Percentiles rank a stretch among this genome's conserved stretches.
These are phyloP conservation scores for Melanaphis sacchari DNA, from an alignment of 1,140 invertebrate species.

Conservation along the genomic window DNA sequence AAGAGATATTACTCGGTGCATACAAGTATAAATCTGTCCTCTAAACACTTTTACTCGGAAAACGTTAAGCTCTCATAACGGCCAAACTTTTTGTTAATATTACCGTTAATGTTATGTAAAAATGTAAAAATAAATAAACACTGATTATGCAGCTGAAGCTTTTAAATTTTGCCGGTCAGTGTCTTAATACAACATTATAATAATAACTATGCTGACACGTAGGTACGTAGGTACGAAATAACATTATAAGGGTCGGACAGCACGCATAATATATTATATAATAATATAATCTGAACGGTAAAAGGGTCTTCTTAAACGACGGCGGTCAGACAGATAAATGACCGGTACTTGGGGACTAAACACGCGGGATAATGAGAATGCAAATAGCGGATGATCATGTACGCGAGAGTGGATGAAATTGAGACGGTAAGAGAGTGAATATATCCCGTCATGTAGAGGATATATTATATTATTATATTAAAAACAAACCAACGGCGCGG, in stretches of 20 bases:
- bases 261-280: not conserved
- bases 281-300: not conserved
- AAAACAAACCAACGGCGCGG: not conserved
- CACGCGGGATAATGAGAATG: conserved; percentile 35
- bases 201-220: not conserved
- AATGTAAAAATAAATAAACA: not conserved
- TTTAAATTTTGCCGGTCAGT: not conserved
- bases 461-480: conserved; percentile 20
- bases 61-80: conserved; percentile 17
- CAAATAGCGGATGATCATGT: conserved; percentile 33
- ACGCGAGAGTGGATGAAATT: not conserved
- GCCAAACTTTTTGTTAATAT: conserved; percentile 40
- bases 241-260: not conserved
- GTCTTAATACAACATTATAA: not conserved
- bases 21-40: not conserved
- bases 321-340: conserved; percentile 25
- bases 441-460: not conserved
- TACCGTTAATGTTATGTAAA: not conserved
- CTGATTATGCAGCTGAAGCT: not conserved
- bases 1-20: conserved; percentile 26
- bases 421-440: not conserved
- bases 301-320: conserved; percentile 34
- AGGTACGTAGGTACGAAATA: not conserved
- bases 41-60: not conserved
- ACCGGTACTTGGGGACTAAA: not conserved